Evolutionary conservation across 2,113 vertebrate species (phyloP).

Genomic region (Sturnira hondurensis): DNA sequence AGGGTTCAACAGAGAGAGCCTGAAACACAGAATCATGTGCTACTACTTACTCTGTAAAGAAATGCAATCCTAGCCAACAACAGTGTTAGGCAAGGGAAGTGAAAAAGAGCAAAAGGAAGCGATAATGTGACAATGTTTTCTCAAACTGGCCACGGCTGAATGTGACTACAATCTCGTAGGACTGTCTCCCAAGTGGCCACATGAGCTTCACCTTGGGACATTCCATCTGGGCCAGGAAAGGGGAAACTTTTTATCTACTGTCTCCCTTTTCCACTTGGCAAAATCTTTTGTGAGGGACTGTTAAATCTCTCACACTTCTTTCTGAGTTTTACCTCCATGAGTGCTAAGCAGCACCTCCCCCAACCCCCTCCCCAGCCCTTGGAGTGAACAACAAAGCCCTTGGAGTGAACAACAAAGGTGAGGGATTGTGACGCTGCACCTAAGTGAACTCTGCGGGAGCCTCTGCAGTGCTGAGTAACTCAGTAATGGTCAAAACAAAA

Average conservation of each 20-base stretch:
- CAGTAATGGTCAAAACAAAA: not conserved
- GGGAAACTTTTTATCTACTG: not conserved
- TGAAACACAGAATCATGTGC: not conserved
- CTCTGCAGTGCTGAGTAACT: rapidly evolving
- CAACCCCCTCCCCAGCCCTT: too few species aligned
- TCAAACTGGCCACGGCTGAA: not conserved
- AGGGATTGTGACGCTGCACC: not conserved
- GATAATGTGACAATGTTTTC: not conserved
- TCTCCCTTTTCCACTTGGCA: not conserved
- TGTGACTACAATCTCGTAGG: not conserved
- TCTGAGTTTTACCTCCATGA: not conserved
- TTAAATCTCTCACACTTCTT: not conserved
- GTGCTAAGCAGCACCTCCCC: not conserved
- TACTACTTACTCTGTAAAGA: not conserved
- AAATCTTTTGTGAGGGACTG: not conserved
- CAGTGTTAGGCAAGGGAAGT: not conserved
- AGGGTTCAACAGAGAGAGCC: not conserved
- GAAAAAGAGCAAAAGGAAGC: not conserved
- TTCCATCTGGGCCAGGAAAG: not conserved
- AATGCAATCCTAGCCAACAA: not conserved
- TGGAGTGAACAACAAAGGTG: not conserved
- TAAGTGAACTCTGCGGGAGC: not conserved
- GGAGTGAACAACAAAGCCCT: not conserved
- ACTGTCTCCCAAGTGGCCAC: not conserved
- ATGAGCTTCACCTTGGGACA: not conserved